These are phyloP conservation scores for Clarias laeviceps DNA, from an alignment of 2,797 vertebrate species.

Conservation along the genomic window DNA sequence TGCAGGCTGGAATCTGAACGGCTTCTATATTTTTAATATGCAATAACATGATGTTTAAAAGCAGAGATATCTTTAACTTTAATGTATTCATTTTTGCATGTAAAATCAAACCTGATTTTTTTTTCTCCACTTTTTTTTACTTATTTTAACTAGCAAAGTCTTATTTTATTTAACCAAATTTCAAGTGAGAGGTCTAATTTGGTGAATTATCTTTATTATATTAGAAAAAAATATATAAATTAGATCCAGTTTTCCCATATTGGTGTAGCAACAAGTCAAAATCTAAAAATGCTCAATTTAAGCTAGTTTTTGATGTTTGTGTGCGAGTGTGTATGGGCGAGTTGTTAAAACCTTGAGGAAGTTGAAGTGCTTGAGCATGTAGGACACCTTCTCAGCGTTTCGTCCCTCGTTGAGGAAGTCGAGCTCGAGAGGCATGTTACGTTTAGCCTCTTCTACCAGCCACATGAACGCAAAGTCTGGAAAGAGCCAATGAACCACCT, in stretches of 20 bases:
- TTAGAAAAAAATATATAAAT: not conserved
- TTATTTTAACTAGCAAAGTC: not conserved
- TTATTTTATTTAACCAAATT: not conserved
- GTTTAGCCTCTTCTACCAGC: slow-evolving; percentile 97
- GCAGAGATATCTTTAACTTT: too few relatives aligned
- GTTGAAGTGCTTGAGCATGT: slow-evolving; percentile 83
- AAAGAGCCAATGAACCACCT: slow-evolving; percentile 87
- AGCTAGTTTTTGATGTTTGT: not conserved
- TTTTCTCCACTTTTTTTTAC: too few relatives aligned
- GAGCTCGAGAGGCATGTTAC: slow-evolving; percentile 92
- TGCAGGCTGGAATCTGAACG: not conserved
- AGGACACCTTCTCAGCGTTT: slow-evolving; percentile 88
- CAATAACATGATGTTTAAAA: not conserved
- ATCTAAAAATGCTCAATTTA: not conserved
- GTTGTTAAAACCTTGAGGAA: slow-evolving; percentile 85
- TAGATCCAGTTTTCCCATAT: not conserved
- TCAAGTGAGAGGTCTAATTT: not conserved
- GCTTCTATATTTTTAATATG: not conserved
- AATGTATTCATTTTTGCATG: too few relatives aligned
- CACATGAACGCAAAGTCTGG: slow-evolving; percentile 97
- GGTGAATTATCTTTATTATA: not conserved
- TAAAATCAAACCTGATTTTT: too few relatives aligned
- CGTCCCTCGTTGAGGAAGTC: slow-evolving; percentile 94
- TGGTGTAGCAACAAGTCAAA: not conserved
- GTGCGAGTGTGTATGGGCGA: slow-evolving; percentile 15